Percentiles rank a stretch among this genome's conserved stretches.
Conservation (phyloP, 2,797 vertebrate species). For the Pseudochirops cupreus region DNA sequence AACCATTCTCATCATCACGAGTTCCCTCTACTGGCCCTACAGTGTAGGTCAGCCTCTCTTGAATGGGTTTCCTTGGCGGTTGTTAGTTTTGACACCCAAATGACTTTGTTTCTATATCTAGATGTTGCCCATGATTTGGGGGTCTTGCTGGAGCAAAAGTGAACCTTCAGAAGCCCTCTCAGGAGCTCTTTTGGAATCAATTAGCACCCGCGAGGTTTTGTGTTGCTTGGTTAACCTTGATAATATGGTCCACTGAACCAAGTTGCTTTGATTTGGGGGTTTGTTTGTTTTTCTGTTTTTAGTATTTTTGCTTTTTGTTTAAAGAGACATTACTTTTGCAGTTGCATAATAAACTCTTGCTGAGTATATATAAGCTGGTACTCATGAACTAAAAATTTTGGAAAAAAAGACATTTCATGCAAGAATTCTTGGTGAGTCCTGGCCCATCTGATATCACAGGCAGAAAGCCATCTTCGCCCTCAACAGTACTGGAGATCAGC, state of each 20-base stretch:
- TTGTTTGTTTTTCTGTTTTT: neutral
- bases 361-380: neutral
- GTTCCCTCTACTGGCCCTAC: neutral
- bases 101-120: neutral
- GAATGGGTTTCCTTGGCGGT: neutral
- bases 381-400: neutral
- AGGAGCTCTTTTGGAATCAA: neutral
- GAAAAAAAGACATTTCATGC: neutral
- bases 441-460: neutral
- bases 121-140: neutral
- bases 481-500: neutral
- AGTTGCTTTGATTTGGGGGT: neutral
- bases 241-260: neutral
- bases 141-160: neutral
- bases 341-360: neutral
- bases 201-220: neutral
- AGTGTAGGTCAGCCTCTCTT: neutral
- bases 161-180: neutral
- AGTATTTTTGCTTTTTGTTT: neutral
- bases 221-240: neutral
- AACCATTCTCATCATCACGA: neutral
- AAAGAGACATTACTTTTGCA: neutral
- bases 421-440: neutral
- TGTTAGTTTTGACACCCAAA: neutral
- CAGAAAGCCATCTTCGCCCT: neutral